Evolutionary conservation across 2,113 vertebrate genomes (phyloP).

Genomic region (Brachionichthys hirsutus): DNA sequence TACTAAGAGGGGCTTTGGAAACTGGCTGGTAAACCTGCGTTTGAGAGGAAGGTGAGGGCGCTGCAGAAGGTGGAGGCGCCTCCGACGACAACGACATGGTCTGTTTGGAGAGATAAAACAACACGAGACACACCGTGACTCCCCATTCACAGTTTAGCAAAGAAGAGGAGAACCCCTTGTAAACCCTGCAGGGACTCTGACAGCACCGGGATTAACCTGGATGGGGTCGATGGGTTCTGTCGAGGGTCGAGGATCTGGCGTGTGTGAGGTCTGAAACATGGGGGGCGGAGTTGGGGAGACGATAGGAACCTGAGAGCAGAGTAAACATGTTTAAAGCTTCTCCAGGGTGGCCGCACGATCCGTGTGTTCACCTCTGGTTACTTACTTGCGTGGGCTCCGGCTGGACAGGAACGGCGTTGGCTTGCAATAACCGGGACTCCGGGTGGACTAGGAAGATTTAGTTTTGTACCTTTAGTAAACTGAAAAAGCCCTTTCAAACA

Average conservation of each 20-base stretch:
- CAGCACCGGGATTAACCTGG: slow-evolving; percentile 78
- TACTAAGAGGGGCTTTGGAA: slow-evolving; percentile 92
- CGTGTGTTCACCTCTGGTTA: neutral
- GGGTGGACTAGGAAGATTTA: slow-evolving; percentile 81
- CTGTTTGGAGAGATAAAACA: slow-evolving; percentile 66
- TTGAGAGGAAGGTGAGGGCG: slow-evolving; percentile 85
- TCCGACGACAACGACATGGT: slow-evolving; percentile 89
- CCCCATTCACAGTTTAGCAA: neutral
- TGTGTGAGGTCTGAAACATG: slow-evolving; percentile 88
- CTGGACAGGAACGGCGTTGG: slow-evolving; percentile 87
- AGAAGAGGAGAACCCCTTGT: neutral
- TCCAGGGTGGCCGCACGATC: neutral
- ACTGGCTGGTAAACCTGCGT: slow-evolving; percentile 91
- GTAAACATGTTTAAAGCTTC: neutral
- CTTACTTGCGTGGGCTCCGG: slow-evolving; percentile 92
- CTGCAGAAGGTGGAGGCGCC: slow-evolving; percentile 85
- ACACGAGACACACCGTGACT: neutral
- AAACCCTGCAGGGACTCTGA: neutral
- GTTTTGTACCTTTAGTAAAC: slow-evolving; percentile 2
- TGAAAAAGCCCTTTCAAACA: slow-evolving; percentile 1
- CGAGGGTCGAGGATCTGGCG: slow-evolving; percentile 85
- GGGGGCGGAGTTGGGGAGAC: slow-evolving; percentile 88
- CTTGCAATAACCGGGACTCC: slow-evolving; percentile 87
- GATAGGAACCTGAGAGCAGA: slow-evolving; percentile 80
- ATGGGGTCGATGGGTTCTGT: slow-evolving; percentile 89